Base-by-base conservation (phyloP, 2,888 invertebrate species). In the Andrena marginata region DNA sequence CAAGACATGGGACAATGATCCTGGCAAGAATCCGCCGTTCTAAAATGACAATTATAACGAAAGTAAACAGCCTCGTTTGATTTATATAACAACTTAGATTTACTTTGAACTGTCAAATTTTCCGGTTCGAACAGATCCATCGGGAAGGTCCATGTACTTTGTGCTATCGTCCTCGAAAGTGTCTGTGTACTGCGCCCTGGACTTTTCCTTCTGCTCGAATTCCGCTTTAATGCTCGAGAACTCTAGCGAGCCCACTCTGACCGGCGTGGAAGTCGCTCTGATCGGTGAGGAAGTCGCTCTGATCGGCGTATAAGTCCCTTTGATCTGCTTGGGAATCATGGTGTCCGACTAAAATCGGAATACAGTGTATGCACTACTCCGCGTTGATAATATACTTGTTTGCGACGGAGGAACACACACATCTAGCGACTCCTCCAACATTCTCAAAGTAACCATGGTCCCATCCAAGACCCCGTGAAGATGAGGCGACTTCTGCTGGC, bases 391-490 rank as follows among this genome's bases (percentile, higher is more conserved):
- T 33, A 51, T 8, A 5, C 16, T 16, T 42, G 4, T 42, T 42
- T 5, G 5, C 13, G 16, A 42, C 3, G 13, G 1, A 10, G 0
- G 8, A 8, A 26, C 0, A 13, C 35, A 0, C 42, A 81, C 79
- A 0, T 75, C 70, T 1, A 42, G 16, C 0, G 10, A 62, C 13
- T 83, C 86, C 26, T 88, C 88, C 13, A 82, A 20, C 54, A 85
- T 60, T n/a, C 85, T 88, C 74, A 88, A 42, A 2, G 88, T 89
- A 23, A 87, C 83, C 67, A 80, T 75, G 0, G 79, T 64, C 10
- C 90, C 92, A 20, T 91, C 89, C 23, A 92, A 71, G 2, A 72
- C 70, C 8, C 90, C 90, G 20, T 91, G 91, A 48, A 90, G 68
- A 76, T 92, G 91, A 5, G 85, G 85, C 8, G 35, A 59, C 20